phyloP scores from a whole-genome alignment of 2,113 vertebrate genomes.

The Chionomys nivalis region DNA sequence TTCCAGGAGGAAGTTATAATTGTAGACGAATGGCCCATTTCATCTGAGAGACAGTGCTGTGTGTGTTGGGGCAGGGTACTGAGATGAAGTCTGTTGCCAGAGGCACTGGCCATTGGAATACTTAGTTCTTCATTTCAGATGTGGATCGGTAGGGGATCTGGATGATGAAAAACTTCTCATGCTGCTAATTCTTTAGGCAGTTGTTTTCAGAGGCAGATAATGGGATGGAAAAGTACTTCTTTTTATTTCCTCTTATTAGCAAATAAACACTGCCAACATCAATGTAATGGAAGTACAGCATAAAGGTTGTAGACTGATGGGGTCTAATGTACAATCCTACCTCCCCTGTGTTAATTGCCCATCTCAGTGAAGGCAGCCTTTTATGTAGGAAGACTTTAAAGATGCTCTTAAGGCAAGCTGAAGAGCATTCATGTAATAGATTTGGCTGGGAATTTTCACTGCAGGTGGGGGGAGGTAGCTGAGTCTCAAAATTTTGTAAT shows the following conservation, averaged over 20 bases:
- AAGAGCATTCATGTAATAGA: slow-evolving; percentile 22
- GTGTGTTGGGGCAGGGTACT: too few relatives aligned
- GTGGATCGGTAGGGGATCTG: not conserved
- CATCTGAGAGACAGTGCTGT: not conserved
- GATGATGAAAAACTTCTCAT: not conserved
- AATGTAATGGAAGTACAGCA: not conserved
- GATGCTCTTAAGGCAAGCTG: slow-evolving; percentile 14
- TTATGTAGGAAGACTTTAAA: slow-evolving; percentile 11
- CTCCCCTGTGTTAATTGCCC: not conserved
- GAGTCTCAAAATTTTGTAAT: slow-evolving; percentile 36
- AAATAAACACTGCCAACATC: slow-evolving; percentile 31
- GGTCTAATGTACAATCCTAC: not conserved
- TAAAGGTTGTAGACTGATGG: not conserved
- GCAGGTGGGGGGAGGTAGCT: not conserved
- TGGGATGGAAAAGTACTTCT: slow-evolving; percentile 21
- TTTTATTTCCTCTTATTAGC: slow-evolving; percentile 60
- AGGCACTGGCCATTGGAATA: not conserved
- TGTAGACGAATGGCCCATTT: not conserved
- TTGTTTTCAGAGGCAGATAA: slow-evolving; percentile 47
- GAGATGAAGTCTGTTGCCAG: not conserved
- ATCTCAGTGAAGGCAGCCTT: slow-evolving; percentile 16
- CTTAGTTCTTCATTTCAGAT: slow-evolving; percentile 33
- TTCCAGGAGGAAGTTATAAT: not conserved
- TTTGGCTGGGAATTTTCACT: slow-evolving; percentile 20
- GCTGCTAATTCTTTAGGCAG: slow-evolving; percentile 42